These are phyloP conservation scores for Vulpes ferrilata DNA, from an alignment of 2,113 vertebrate genomes.

Conservation along the genomic window DNA sequence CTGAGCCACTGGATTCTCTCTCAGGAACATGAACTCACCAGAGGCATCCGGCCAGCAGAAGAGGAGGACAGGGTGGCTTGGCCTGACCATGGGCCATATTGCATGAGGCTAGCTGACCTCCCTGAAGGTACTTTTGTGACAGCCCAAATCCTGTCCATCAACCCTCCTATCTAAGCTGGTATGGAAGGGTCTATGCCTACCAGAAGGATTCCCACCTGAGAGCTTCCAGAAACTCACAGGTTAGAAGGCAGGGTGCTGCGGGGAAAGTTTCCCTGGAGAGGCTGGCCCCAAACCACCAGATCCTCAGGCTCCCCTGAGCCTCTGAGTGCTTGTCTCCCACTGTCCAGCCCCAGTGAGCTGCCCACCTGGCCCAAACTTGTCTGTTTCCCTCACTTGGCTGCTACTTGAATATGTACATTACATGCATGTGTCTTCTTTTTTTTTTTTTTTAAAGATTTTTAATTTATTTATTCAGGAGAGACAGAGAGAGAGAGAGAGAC, in stretches of 20 bases:
- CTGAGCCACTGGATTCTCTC: accelerated
- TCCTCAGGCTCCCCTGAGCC: background rate
- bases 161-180: background rate
- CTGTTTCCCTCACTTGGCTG: background rate
- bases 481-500: too few relatives aligned
- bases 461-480: too few relatives aligned
- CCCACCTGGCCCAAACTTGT: background rate
- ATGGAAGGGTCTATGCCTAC: background rate
- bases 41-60: background rate
- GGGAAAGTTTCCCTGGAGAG: background rate
- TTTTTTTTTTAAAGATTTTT: too few relatives aligned
- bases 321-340: background rate
- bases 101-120: background rate
- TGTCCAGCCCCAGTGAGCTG: background rate
- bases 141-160: background rate
- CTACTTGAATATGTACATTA: background rate
- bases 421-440: too few relatives aligned
- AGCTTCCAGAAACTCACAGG: background rate
- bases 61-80: background rate
- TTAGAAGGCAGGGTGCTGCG: accelerated
- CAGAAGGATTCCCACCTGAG: background rate
- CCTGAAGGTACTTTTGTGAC: background rate
- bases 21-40: background rate
- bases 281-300: background rate
- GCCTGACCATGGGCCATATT: too few relatives aligned